Percentiles rank a stretch among this genome's conserved stretches.
These are phyloP conservation scores for Xiphias gladius DNA, from an alignment of 2,113 vertebrate species.

Conservation along the genomic window DNA sequence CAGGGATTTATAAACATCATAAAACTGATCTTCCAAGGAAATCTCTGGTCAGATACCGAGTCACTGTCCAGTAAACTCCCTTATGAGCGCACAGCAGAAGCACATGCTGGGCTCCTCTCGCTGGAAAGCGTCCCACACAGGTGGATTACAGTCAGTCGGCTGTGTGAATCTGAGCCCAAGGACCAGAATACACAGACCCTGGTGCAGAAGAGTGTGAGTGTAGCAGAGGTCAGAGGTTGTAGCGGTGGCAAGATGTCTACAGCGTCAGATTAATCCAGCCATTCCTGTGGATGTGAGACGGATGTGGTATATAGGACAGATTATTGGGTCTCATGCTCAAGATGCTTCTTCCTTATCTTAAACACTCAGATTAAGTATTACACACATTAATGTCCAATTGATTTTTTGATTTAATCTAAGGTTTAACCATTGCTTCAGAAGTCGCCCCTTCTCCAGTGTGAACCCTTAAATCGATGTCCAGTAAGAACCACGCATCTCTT, in stretches of 20 bases:
- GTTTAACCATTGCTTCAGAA: not conserved
- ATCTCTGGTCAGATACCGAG: slow-evolving; percentile 40
- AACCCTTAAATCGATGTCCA: not conserved
- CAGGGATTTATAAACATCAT: slow-evolving; percentile 8
- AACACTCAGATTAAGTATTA: not conserved
- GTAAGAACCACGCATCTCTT: not conserved
- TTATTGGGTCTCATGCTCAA: not conserved
- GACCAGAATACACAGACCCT: slow-evolving; percentile 40
- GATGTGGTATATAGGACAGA: slow-evolving; percentile 2
- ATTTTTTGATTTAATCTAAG: too few species aligned
- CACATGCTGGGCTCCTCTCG: slow-evolving; percentile 5
- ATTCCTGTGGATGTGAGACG: slow-evolving; percentile 14
- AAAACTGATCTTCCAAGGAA: slow-evolving; percentile 27
- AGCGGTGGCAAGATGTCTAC: slow-evolving; percentile 40
- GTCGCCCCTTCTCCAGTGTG: not conserved
- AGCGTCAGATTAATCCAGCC: slow-evolving; percentile 37
- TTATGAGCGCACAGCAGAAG: slow-evolving; percentile 19
- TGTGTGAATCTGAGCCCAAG: slow-evolving; percentile 31
- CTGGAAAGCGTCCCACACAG: slow-evolving; percentile 46
- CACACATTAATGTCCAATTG: not conserved
- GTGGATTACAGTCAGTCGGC: slow-evolving; percentile 46
- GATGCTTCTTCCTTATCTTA: not conserved
- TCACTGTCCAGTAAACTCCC: slow-evolving; percentile 19
- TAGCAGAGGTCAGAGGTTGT: slow-evolving; percentile 46
- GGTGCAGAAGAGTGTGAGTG: slow-evolving; percentile 44